A percentile compares a stretch with the other conserved stretches of the same genome.
These are phyloP conservation scores for Drosophila melanica DNA, from an alignment of 1,140 invertebrate species.

Conservation along the genomic window DNA sequence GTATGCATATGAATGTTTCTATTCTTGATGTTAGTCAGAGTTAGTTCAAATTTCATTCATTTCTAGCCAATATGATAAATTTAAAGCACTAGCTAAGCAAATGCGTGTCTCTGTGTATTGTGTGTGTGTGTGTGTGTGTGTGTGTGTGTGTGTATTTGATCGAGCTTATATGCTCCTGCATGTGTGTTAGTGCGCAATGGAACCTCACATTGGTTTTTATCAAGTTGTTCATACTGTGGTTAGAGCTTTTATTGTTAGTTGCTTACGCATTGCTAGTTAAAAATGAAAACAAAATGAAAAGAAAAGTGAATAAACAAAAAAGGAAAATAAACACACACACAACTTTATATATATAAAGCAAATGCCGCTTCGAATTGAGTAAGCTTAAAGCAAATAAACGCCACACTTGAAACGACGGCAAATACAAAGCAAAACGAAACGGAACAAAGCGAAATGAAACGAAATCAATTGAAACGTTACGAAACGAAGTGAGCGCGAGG, in stretches of 20 bases:
- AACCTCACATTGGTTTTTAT: slow-evolving; percentile 49
- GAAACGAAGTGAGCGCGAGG: slow-evolving; percentile 42
- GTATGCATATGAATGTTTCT: not conserved
- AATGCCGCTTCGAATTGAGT: slow-evolving; percentile 1
- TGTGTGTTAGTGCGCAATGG: slow-evolving; percentile 66
- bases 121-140: slow-evolving; percentile 17
- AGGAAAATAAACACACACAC: not conserved
- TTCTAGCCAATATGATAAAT: not conserved
- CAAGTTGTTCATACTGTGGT: slow-evolving; percentile 11
- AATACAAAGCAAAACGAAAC: slow-evolving; percentile 13
- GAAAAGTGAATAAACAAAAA: not conserved
- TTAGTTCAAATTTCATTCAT: not conserved
- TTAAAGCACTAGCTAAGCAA: slow-evolving; percentile 33
- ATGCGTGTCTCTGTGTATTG: slow-evolving; percentile 22
- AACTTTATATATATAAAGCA: not conserved
- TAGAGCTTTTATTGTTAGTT: slow-evolving; percentile 17
- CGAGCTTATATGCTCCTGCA: not conserved
- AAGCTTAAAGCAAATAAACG: slow-evolving; percentile 1
- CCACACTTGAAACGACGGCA: slow-evolving; percentile 2
- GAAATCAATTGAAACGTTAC: slow-evolving; percentile 14
- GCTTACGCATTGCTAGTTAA: slow-evolving; percentile 50
- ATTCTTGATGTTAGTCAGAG: not conserved
- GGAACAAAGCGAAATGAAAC: slow-evolving; percentile 22
- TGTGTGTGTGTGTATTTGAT: slow-evolving; percentile 26
- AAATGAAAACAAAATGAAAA: slow-evolving; percentile 7